Evolutionary conservation across 1,140 invertebrate genomes (phyloP), one percentile per base, ranked within the genome.

Genomic region (Pseudomyrmex pallidus): DNA sequence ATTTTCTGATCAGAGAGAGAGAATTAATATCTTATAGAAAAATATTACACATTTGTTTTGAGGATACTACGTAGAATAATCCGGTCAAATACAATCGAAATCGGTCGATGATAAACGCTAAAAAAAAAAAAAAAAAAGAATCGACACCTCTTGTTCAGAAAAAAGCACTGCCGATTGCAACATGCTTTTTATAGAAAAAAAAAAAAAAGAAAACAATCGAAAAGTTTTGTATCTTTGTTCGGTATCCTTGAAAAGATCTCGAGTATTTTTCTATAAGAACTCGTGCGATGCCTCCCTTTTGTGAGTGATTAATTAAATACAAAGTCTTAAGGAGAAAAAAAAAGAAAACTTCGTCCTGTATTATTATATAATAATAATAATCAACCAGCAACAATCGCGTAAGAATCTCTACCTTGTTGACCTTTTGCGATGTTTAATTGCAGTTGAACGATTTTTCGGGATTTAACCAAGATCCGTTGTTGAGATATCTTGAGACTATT

Each of bases 331-430:
- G 44, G 35, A 35, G 35, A 35, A 35, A 35, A 35, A 35, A 35
- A 35, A 35, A 35, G 25, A 35, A 46, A 59, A 80, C 50, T 50
- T 50, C 44, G 76, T 72, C 66, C 76, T 72, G 52, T 56, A 35
- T 35, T 35, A 35, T 35, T 35, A 35, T 35, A 35, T 35, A 35
- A 35, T 20, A 10, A 67, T 46, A 78, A 59, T 56, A 59, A 80
- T 78, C 64, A 70, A 12, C 56, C 54, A 35, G 5, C 76, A 57
- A 20, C 67, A 25, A 61, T 80, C 76, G 52, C 66, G 44, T 72
- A 70, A 80, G 52, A 59, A 72, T 80, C 56, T 80, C 56, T 70
- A 72, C 76, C 52, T 78, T 70, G 76, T 78, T 78, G 76, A 78
- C 25, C 56, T 50, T 50, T 70, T 59, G 20, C 66, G 76, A 80